phyloP scores from a whole-genome alignment of 2,888 invertebrate species.

The Pegoplata infirma region DNA sequence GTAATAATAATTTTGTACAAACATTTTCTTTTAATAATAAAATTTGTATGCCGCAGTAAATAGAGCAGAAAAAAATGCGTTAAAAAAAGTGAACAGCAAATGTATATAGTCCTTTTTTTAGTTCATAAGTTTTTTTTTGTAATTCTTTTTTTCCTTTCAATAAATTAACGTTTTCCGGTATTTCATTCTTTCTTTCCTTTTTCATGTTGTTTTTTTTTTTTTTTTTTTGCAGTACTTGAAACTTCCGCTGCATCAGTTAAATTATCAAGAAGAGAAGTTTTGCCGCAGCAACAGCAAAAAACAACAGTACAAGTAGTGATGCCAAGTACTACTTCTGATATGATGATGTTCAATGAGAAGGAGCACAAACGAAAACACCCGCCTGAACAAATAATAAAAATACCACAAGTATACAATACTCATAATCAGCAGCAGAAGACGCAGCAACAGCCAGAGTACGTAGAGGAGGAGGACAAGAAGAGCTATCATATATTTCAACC shows the following conservation, averaged over 20 bases:
- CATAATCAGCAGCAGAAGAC: constrained; percentile 23
- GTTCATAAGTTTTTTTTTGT: neutral
- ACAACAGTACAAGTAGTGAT: constrained; percentile 24
- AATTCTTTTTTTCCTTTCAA: constrained; percentile 19
- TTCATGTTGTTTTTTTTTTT: constrained; percentile 37
- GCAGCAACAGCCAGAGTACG: constrained; percentile 16
- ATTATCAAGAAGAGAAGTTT: constrained; percentile 41
- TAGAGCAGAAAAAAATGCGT: neutral
- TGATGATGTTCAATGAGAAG: constrained; percentile 19
- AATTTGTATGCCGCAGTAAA: neutral
- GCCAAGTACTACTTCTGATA: constrained; percentile 1
- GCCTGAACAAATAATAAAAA: constrained; percentile 25
- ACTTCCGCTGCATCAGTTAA: constrained; percentile 54
- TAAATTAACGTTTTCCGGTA: constrained; percentile 51
- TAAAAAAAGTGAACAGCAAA: neutral
- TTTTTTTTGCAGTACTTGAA: constrained; percentile 51
- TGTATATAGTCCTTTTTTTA: constrained; percentile 2
- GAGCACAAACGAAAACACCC: constrained; percentile 25
- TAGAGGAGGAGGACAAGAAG: constrained; percentile 23
- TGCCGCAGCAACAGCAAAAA: neutral
- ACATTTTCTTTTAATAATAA: neutral
- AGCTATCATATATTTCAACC: constrained; percentile 49
- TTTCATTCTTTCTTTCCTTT: constrained; percentile 25
- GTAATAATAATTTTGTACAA: neutral
- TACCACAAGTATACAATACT: constrained; percentile 20